Evolutionary conservation across 1,140 invertebrate genomes (phyloP).

Genomic region (Apis florea): DNA sequence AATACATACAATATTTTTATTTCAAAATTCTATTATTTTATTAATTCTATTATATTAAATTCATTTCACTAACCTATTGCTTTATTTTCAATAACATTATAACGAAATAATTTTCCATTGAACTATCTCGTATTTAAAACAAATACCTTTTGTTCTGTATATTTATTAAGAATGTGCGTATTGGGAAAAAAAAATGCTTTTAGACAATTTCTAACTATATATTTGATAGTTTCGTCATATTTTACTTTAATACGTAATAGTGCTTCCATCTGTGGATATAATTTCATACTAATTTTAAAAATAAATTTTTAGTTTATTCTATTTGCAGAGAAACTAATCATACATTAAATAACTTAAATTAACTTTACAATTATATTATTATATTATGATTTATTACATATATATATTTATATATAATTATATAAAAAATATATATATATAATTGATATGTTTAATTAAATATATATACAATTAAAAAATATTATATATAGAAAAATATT

Average conservation of each 20-base stretch:
- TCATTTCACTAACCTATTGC: slow-evolving; percentile 16
- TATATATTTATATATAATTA: too few species aligned
- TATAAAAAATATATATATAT: too few species aligned
- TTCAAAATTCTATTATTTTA: not conserved
- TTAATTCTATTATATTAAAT: not conserved
- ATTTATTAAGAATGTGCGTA: not conserved
- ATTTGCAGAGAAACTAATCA: not conserved
- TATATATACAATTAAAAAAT: too few species aligned
- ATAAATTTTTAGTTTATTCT: not conserved
- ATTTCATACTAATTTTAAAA: not conserved
- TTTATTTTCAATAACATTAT: not conserved
- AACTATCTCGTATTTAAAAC: not conserved
- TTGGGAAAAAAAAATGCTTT: slow-evolving; percentile 3
- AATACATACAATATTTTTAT: not conserved
- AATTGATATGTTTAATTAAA: too few species aligned
- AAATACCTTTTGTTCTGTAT: slow-evolving; percentile 34
- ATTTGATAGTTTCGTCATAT: not conserved
- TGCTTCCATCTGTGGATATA: slow-evolving; percentile 10
- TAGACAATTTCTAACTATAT: not conserved
- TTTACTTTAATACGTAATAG: not conserved
- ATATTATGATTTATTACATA: too few species aligned
- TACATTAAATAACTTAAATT: too few species aligned
- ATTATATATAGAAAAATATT: not conserved
- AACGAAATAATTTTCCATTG: not conserved
- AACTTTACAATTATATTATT: too few species aligned